Evolutionary conservation across 2,797 vertebrate species (phyloP).

Genomic region (Picus viridis): DNA sequence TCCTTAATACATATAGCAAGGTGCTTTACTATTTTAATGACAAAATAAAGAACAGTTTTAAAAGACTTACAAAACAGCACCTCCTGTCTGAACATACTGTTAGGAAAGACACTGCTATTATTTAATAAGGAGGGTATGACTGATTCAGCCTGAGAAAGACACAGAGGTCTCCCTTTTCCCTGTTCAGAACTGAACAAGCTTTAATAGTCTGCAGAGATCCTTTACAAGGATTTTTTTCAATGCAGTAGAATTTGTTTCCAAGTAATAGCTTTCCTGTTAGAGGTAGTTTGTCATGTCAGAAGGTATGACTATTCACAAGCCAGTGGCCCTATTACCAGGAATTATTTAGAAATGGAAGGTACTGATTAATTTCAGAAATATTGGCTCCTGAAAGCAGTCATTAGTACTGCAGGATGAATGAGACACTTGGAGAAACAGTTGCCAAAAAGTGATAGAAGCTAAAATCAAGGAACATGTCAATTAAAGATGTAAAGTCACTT

Average conservation of each 20-base stretch:
- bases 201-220: neutral
- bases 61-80: neutral
- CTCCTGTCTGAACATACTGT: neutral
- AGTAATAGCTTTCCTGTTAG: slow-evolving; percentile 24
- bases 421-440: neutral
- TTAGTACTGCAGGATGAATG: slow-evolving; percentile 11
- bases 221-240: neutral
- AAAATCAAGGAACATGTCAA: neutral
- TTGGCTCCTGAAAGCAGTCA: slow-evolving; percentile 9
- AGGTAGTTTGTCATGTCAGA: slow-evolving; percentile 24
- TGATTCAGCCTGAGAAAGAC: neutral
- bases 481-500: neutral
- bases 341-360: neutral
- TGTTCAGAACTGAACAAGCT: neutral
- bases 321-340: neutral
- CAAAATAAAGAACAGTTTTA: neutral
- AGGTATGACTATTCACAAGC: slow-evolving; percentile 16
- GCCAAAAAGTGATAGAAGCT: slow-evolving; percentile 22
- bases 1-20: neutral
- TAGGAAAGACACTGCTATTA: neutral
- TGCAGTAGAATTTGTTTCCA: slow-evolving; percentile 18
- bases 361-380: slow-evolving; percentile 48
- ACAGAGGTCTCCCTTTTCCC: neutral
- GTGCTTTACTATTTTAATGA: neutral
- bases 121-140: neutral